Conservation (phyloP, 2,797 vertebrate genomes). For the Luscinia megarhynchos region DNA sequence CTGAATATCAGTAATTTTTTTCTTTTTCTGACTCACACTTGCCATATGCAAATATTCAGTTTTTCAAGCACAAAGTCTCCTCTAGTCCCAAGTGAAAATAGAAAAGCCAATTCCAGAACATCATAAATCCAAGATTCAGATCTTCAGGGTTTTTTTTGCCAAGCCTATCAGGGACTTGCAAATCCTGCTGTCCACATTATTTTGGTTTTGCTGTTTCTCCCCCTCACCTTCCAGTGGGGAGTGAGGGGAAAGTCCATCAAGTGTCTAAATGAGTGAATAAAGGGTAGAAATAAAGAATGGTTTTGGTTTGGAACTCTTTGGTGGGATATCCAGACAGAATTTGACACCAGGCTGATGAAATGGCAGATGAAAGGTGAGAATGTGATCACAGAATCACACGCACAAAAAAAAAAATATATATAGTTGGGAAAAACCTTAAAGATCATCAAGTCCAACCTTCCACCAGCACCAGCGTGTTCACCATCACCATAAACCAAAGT, state of each 20-base stretch:
- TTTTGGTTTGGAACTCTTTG: not conserved
- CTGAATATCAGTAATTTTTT: not conserved
- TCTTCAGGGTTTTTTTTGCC: not conserved
- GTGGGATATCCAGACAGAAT: not conserved
- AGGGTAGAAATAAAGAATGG: not conserved
- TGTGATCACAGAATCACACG: not conserved
- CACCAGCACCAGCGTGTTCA: not conserved
- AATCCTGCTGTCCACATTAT: not conserved
- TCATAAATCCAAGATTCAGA: not conserved
- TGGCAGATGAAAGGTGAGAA: not conserved
- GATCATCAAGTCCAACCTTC: not conserved
- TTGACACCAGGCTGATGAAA: not conserved
- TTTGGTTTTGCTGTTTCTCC: not conserved
- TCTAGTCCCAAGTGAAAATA: not conserved
- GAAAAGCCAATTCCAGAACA: not conserved
- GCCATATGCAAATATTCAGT: not conserved
- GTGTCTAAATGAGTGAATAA: not conserved
- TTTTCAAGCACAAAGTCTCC: not conserved
- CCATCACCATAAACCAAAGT: fast-evolving
- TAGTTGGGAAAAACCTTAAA: not conserved
- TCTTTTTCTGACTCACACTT: not conserved
- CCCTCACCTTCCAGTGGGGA: not conserved
- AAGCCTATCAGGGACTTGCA: not conserved
- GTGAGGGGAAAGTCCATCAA: not conserved
- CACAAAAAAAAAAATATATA: not conserved